phyloP scores from a whole-genome alignment of 2,888 invertebrate species.

The Caenorhabditis sp. region DNA sequence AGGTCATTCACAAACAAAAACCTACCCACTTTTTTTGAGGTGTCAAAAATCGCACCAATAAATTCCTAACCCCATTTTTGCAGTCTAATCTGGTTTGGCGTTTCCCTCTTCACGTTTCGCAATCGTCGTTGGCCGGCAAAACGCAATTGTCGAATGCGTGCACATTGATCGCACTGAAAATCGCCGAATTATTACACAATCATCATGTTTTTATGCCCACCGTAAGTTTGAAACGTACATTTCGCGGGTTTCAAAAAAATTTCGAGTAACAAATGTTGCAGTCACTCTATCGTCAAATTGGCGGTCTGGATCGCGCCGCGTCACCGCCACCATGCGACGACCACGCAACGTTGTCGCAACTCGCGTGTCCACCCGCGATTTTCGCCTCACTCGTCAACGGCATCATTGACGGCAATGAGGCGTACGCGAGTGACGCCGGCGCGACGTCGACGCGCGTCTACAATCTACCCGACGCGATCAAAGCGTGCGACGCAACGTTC shows the following conservation, averaged over 20 bases:
- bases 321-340: background rate
- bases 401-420: slow-evolving; percentile 39
- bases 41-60: too few relatives aligned
- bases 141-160: slow-evolving; percentile 47
- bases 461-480: slow-evolving; percentile 41
- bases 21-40: too few relatives aligned
- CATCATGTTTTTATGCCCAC: slow-evolving; percentile 34
- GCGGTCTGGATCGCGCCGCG: background rate
- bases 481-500: slow-evolving; percentile 27
- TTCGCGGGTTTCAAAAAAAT: too few relatives aligned
- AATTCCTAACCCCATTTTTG: background rate
- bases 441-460: slow-evolving; percentile 24
- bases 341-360: background rate
- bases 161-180: slow-evolving; percentile 47
- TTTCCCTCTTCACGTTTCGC: slow-evolving; percentile 44
- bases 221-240: background rate
- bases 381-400: slow-evolving; percentile 28
- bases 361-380: background rate
- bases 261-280: too few relatives aligned
- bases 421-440: slow-evolving; percentile 29
- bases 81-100: slow-evolving; percentile 37
- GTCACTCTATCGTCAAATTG: background rate
- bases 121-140: slow-evolving; percentile 49
- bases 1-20: too few relatives aligned
- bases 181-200: slow-evolving; percentile 38